A percentile compares a stretch with the other conserved stretches of the same genome.
phyloP scores from a whole-genome alignment of 2,888 invertebrate species.

The Conchocele bisecta region DNA sequence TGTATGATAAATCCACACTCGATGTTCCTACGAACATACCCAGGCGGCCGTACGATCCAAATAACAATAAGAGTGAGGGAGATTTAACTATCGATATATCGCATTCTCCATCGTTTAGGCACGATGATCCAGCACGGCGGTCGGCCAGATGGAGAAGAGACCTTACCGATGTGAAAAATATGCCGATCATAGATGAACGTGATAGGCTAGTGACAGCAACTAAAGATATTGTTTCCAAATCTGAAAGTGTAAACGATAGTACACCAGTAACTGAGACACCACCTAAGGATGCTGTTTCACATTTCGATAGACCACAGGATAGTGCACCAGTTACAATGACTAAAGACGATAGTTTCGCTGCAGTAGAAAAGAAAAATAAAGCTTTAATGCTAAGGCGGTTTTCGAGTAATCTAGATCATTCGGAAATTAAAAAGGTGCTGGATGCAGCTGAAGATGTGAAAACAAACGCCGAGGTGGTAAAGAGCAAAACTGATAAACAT shows the following conservation, averaged over 20 bases:
- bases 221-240: slow-evolving; percentile 35
- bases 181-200: slow-evolving; percentile 73
- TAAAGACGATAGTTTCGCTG: slow-evolving; percentile 45
- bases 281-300: slow-evolving; percentile 18
- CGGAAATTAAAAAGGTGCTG: slow-evolving; percentile 59
- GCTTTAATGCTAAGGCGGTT: slow-evolving; percentile 57
- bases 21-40: slow-evolving; percentile 15
- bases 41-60: slow-evolving; percentile 39
- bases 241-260: slow-evolving; percentile 8
- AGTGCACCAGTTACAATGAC: slow-evolving; percentile 17
- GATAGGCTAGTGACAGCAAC: slow-evolving; percentile 57
- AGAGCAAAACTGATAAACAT: slow-evolving; percentile 46
- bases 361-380: slow-evolving; percentile 44
- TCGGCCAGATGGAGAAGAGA: slow-evolving; percentile 67
- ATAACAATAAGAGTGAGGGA: slow-evolving; percentile 56
- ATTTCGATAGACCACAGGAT: slow-evolving; percentile 43
- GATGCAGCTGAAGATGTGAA: slow-evolving; percentile 52
- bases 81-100: slow-evolving; percentile 42
- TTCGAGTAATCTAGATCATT: slow-evolving; percentile 62
- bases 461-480: too few relatives aligned
- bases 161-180: slow-evolving; percentile 50
- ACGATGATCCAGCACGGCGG: slow-evolving; percentile 40
- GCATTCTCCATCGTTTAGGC: slow-evolving; percentile 29
- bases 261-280: too few relatives aligned
- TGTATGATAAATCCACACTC: slow-evolving; percentile 47